Evolutionary conservation across 1,140 invertebrate species (phyloP).

Genomic region (Diorhabda sublineata): DNA sequence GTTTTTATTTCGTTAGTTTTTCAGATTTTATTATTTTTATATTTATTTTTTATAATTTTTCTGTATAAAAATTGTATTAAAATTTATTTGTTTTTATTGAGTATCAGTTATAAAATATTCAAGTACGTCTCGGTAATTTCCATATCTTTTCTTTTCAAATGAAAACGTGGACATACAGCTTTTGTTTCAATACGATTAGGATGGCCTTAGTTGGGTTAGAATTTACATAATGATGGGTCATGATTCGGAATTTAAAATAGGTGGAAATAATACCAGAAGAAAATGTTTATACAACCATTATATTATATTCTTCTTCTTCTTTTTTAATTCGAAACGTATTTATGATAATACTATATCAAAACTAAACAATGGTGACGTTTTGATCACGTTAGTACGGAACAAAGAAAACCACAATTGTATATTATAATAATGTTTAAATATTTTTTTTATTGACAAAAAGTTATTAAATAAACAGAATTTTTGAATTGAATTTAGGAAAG

Average conservation of each 20-base stretch:
- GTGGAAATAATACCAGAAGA: not conserved
- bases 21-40: no score
- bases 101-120: no score
- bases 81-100: no score
- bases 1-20: no score
- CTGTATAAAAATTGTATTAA: no score
- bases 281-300: not conserved
- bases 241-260: conserved; percentile 3
- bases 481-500: no score
- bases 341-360: not conserved
- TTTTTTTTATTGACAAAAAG: not conserved
- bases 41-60: no score
- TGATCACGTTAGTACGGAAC: not conserved
- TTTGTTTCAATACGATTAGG: conserved; percentile 1
- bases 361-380: conserved; percentile 1
- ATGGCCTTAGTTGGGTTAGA: not conserved
- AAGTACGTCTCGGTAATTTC: no score
- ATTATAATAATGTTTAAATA: not conserved
- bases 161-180: not conserved
- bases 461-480: no score
- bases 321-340: not conserved
- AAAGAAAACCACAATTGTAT: not conserved
- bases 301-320: not conserved
- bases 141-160: not conserved
- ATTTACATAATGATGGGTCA: not conserved